A percentile compares a stretch with the other conserved stretches of the same genome.
phyloP scores from a whole-genome alignment of 2,888 invertebrate genomes.

The Loripinus fragilis region DNA sequence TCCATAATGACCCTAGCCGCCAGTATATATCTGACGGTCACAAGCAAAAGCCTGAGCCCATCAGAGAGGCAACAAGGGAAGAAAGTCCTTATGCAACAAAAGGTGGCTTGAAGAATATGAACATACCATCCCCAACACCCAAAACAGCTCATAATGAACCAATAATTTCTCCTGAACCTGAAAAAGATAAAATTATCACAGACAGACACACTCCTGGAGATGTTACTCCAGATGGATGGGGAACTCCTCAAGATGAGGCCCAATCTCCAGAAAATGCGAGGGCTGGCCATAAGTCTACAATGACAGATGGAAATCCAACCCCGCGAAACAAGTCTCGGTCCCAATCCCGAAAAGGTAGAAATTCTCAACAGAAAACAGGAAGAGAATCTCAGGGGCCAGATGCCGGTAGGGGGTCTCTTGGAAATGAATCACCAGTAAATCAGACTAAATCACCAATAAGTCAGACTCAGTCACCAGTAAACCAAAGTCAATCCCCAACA shows the following conservation, averaged over 20 bases:
- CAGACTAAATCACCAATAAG: constrained; percentile 32
- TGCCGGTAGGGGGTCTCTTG: background rate
- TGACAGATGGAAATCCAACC: background rate
- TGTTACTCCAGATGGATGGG: constrained; percentile 58
- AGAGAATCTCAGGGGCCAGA: background rate
- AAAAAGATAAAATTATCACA: constrained; percentile 20
- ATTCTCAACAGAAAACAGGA: background rate
- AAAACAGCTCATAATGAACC: constrained; percentile 27
- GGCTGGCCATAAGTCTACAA: constrained; percentile 23
- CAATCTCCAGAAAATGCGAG: constrained; percentile 38
- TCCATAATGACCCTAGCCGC: constrained; percentile 40
- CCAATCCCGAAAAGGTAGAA: background rate
- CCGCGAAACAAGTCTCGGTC: background rate
- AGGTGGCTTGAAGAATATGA: constrained; percentile 52
- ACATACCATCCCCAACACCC: constrained; percentile 50
- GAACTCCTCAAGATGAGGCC: constrained; percentile 35
- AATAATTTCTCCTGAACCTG: constrained; percentile 36
- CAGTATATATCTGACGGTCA: constrained; percentile 52
- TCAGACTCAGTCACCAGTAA: too few species aligned
- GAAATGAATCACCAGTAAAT: background rate
- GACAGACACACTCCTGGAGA: constrained; percentile 48
- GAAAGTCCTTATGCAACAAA: constrained; percentile 57
- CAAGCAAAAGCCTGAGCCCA: constrained; percentile 38
- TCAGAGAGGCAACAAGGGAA: constrained; percentile 47
- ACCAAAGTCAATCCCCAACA: too few species aligned